Base-by-base conservation (phyloP, 2,797 vertebrate genomes). In the Microcaecilia unicolor region DNA sequence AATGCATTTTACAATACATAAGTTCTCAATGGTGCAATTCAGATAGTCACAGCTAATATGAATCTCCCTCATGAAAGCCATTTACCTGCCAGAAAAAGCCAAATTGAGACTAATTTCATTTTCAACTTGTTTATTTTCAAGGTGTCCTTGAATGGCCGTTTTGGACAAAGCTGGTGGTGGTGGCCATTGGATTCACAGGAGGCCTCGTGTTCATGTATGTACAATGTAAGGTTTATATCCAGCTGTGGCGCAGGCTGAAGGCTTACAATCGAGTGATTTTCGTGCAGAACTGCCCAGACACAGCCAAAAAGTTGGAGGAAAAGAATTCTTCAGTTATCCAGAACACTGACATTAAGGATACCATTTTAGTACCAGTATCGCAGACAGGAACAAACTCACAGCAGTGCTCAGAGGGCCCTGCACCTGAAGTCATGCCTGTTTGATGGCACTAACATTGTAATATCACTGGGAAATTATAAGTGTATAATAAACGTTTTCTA, bases 261-360 rank as follows among this genome's bases (percentile, higher is more conserved):
- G 95, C 96, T 55, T 99, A 96, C 71, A 98, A 99, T 74, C 84
- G 95, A 41, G 89, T 98, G 50, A 96, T 99, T 71, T 98, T 95
- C 16, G 93, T 99, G 61, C 92, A 97, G 53, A 96, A 98, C 78
- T 99, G 92, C 68, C 93, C 94, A 1, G 92, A 97, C 45, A 81
- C 76, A 2, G 59, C 64, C 48, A 85, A 84, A 69, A 87, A 80
- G 46, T 21, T 58, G 43, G 77, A 75, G 34, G 85, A 86, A 51
- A 85, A 82, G 65, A 88, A 58, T 43, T 72, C 71, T 44, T 66
- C 41, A 0, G 55, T 64, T 28, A 31, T 53, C 1, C 44, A 81
- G 19, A 63, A 43, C 55, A 75, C 70, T 0, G 86, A 88, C 12
- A 55, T 23, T 29, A 89, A 82, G 13, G 87, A 86, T 0, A 35